Base-by-base conservation (phyloP, 1,140 invertebrate genomes). In the Saccostrea cuccullata region DNA sequence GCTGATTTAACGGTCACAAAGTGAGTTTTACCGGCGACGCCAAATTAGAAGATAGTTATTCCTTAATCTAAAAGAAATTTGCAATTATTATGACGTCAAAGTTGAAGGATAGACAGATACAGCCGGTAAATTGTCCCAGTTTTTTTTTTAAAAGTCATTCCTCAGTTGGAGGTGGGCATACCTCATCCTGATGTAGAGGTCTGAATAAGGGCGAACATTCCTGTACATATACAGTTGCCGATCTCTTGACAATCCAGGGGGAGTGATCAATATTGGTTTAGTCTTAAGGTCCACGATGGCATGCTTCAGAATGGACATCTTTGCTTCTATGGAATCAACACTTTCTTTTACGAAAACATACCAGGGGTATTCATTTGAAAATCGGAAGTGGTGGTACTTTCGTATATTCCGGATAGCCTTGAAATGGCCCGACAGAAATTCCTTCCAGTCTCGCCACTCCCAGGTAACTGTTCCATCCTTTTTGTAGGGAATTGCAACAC, bases 361-460 rank as follows among this genome's bases (percentile, higher is more conserved):
- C 26, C 84, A 55, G 9, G 84, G 84, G 26, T 60, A 6, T 15
- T 85, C 26, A 60, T 2, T 26, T 5, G 20, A 30, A 60, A 85
- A 58, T 9, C 26, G 17, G 56, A 85, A 85, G 17, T 60, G 4
- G 55, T 60, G 84, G n/a, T 85, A 85, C 58, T 85, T 85, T 26
- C 55, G 5, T 20, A 60, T 85, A 26, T 55, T 36, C 11, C 9
- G 17, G n/a, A 85, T 4, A 11, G 55, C 40, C 23, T 26, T 55
- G 84, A 85, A 85, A 55, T 55, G 15, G 17, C 26, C 13, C 17
- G 47, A 55, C 26, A 84, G 47, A 85, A 58, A 85, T 4, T 60
- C 13, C 58, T 60, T 4, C 12, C 58, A 60, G 58, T 15, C 58
- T 15, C 58, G 9, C 58, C 58, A 60, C 20, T 60, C 58, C 9